phyloP scores from a whole-genome alignment of 92 coral and sea anemone genomes.

The Heliopora coerulea region DNA sequence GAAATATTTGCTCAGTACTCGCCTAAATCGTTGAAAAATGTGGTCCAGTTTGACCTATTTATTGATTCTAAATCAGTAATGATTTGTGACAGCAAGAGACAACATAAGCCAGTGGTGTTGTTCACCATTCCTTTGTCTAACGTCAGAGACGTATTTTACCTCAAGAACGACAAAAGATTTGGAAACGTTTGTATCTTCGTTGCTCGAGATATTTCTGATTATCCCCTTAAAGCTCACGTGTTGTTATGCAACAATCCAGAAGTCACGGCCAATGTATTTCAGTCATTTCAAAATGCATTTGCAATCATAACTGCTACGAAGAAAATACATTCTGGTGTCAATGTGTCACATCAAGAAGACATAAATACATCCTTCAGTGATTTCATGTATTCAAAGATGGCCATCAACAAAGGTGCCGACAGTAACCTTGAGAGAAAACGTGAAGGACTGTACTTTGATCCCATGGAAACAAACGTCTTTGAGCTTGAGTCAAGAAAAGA shows the following conservation, averaged over 20 bases:
- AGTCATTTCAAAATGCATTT: conserved; percentile 11
- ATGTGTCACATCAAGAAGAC: too few relatives aligned
- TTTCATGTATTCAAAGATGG: too few relatives aligned
- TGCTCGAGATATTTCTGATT: neutral
- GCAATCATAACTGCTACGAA: too few relatives aligned
- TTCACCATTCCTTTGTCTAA: neutral
- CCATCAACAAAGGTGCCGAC: too few relatives aligned
- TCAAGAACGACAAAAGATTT: neutral
- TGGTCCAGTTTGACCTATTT: neutral
- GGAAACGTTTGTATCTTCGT: conserved; percentile 20
- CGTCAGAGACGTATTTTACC: conserved; percentile 18
- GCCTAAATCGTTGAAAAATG: neutral
- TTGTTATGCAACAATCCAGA: neutral
- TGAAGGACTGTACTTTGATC: too few relatives aligned
- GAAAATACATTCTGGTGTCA: too few relatives aligned
- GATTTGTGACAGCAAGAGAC: neutral
- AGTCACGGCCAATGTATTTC: neutral
- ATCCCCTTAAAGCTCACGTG: conserved; percentile 20
- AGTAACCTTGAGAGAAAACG: too few relatives aligned
- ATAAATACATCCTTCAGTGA: too few relatives aligned
- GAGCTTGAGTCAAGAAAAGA: too few relatives aligned
- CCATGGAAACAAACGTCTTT: too few relatives aligned
- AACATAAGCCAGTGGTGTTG: neutral
- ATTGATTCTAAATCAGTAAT: neutral
- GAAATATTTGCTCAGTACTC: neutral